A percentile compares a stretch with the other conserved stretches of the same genome.
Conservation (phyloP, 2,888 invertebrate genomes). For the Bellardia bayeri region DNA sequence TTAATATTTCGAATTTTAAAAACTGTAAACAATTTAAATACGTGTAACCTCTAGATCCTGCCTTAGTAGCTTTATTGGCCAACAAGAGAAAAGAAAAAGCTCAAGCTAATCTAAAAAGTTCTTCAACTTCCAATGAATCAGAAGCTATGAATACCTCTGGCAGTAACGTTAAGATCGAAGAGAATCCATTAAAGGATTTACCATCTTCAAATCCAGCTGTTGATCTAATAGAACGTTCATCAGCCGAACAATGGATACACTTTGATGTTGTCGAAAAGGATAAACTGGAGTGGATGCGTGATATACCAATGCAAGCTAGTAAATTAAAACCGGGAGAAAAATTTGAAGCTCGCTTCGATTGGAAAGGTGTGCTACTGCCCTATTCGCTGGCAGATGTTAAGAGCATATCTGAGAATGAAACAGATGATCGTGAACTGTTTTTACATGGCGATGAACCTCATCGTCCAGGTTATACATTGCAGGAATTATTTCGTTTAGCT, state of each 20-base stretch:
- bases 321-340: slow-evolving; percentile 86
- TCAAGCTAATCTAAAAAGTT: not conserved
- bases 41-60: slow-evolving; percentile 77
- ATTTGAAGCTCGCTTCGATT: slow-evolving; percentile 93
- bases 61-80: slow-evolving; percentile 77
- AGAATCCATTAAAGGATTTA: slow-evolving; percentile 48
- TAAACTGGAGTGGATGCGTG: slow-evolving; percentile 95
- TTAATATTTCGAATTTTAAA: not conserved
- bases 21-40: not conserved
- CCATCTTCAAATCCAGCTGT: slow-evolving; percentile 83
- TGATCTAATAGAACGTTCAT: slow-evolving; percentile 86
- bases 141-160: slow-evolving; percentile 46
- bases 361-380: slow-evolving; percentile 91
- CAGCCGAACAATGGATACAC: slow-evolving; percentile 90
- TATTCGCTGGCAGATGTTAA: slow-evolving; percentile 82
- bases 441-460: slow-evolving; percentile 97
- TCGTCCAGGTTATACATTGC: slow-evolving; percentile 95
- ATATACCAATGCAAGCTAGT: slow-evolving; percentile 87
- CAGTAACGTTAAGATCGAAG: not conserved
- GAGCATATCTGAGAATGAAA: slow-evolving; percentile 70
- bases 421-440: slow-evolving; percentile 88
- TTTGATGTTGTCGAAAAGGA: slow-evolving; percentile 94
- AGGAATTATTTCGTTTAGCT: slow-evolving; percentile 93
- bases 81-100: slow-evolving; percentile 76
- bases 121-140: not conserved